These are phyloP conservation scores for Coremacera marginata DNA, from an alignment of 2,888 invertebrate genomes.

Conservation along the genomic window DNA sequence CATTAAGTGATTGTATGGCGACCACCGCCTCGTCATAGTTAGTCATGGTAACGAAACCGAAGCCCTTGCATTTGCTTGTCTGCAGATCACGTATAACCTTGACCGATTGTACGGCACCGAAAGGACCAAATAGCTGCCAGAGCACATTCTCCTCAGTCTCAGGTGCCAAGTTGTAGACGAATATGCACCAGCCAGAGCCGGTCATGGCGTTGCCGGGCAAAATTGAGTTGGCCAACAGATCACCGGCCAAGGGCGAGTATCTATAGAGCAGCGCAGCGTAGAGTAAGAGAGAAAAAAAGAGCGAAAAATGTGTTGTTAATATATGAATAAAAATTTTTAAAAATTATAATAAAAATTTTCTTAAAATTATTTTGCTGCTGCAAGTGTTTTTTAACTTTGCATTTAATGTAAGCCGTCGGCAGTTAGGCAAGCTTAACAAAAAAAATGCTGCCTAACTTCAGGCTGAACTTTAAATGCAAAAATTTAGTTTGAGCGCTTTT, in stretches of 20 bases:
- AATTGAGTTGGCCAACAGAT: slow-evolving; percentile 81
- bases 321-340: not conserved
- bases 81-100: slow-evolving; percentile 96
- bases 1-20: slow-evolving; percentile 96
- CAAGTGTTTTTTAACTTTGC: too few species aligned
- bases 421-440: not conserved
- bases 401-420: too few species aligned
- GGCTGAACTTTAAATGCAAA: not conserved
- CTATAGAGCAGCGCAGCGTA: slow-evolving; percentile 58
- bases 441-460: not conserved
- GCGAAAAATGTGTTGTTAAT: not conserved
- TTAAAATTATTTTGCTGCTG: too few species aligned
- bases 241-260: slow-evolving; percentile 85
- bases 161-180: slow-evolving; percentile 95
- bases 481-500: too few species aligned
- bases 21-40: slow-evolving; percentile 97
- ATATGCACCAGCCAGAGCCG: slow-evolving; percentile 85
- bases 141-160: slow-evolving; percentile 96
- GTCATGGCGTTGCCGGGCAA: slow-evolving; percentile 88
- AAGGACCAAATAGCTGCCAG: slow-evolving; percentile 97
- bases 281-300: slow-evolving; percentile 5
- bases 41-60: slow-evolving; percentile 98
- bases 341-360: not conserved
- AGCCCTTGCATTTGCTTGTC: slow-evolving; percentile 98
- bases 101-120: slow-evolving; percentile 96